Base-by-base conservation (phyloP, 2,113 vertebrate species). In the Otocyon megalotis region DNA sequence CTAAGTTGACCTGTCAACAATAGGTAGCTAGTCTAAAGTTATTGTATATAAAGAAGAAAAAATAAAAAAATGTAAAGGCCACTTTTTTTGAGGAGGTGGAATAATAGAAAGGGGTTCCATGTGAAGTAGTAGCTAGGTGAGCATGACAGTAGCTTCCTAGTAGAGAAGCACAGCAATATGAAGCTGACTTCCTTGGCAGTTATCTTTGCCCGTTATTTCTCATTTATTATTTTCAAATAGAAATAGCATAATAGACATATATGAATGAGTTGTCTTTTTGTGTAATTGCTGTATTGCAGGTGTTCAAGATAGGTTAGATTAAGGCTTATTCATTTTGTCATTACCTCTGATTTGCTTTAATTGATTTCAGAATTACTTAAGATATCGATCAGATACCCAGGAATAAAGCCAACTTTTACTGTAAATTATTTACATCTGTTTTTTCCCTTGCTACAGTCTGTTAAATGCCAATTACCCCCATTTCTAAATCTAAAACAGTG, bases 271-370 rank as follows among this genome's bases (percentile, higher is more conserved):
- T 97, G 37, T 95, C 94, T 90, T 97, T 95, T 89, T 92, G 76
- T 97, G 72, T 93, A 92, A 77, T 98, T 92, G 87, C 88, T 96
- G 43, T 97, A 86, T 69, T 94, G 58, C 30, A 97, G 88, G 87
- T 97, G 88, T 98, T 90, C 94, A 94, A 83, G 94, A 93, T 82
- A 96, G 20, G 71, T 96, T 96, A 96, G 7, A 8, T 84, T 90
- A 86, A 90, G 93, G 69, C 83, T 83, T 95, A 95, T 90, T 81
- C 65, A 96, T 98, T 94, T 96, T 98, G 93, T 96, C 95, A 84
- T 97, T 96, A 95, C 96, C 83, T 93, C 72, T 90, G 53, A 96
- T 96, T 97, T 97, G 86, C 95, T 98, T 97, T 97, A 93, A 97
- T 97, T 97, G 95, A 83, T 67, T 96, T 97, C 90, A 96, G 2